Base-by-base conservation (phyloP, 2,797 vertebrate species). In the Dendrocincla tyrannina region DNA sequence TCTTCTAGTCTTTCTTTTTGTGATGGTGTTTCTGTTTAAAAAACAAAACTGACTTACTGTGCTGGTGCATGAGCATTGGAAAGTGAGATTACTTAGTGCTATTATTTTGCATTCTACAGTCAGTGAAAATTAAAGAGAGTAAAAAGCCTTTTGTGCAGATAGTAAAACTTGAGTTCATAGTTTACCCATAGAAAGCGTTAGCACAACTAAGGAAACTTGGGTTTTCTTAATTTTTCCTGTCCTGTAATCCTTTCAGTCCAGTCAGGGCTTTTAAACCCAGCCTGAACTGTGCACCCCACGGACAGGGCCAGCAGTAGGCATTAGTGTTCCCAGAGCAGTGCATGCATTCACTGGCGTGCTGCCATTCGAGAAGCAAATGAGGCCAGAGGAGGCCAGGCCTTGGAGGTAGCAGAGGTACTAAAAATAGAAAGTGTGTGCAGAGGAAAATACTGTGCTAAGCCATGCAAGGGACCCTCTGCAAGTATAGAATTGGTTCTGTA, bases 341-440 rank as follows among this genome's bases (percentile, higher is more conserved):
- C 60, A 8, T 50, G 11, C 17, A 9, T 55, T 86, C 23, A 0
- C 70, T 84, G 87, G 58, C 46, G 58, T n/a, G 9, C 17, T 79
- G 84, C 66, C 53, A 49, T 35, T 64, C 59, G 20, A 63, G 73
- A 74, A 70, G 47, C n/a, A 73, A 59, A 64, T 19, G 81, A 47
- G 18, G 47, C 70, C 76, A 52, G 50, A 56, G 70, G 73, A 76
- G 62, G 58, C 46, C 30, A 56, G 83, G 24, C 70, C 70, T 85
- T 58, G 44, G 79, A 79, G 60, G 64, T 49, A 69, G 49, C 41
- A 46, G 66, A 74, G 28, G 6, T 44, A 35, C 88, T 93, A 93
- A 95, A 94, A 96, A 85, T 72, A 91, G 73, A 20, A 46, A 16
- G 15, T 39, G 16, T 56, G 12, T 27, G 23, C 59, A 52, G 39